phyloP scores from a whole-genome alignment of 2,113 vertebrate species.

The Sorex fumeus region DNA sequence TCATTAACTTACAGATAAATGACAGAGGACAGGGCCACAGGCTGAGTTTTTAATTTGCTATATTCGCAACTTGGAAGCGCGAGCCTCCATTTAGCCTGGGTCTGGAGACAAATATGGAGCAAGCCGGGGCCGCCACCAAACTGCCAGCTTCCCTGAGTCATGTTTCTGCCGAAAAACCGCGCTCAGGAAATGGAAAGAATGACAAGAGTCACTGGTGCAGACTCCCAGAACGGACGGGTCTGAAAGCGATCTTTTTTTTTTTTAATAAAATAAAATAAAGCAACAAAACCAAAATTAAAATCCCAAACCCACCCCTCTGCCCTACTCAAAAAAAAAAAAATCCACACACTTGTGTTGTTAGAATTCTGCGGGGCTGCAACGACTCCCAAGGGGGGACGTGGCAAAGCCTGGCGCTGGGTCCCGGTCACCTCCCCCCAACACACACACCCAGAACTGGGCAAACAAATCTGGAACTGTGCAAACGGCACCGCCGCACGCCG shows the following conservation, averaged over 20 bases:
- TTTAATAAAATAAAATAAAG: no score
- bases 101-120: conserved; percentile 66
- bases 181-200: conserved; percentile 75
- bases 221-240: conserved; percentile 16
- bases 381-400: conserved; percentile 35
- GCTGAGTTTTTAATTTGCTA: not conserved
- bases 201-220: conserved; percentile 3
- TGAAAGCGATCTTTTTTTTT: no score
- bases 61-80: conserved; percentile 41
- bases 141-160: conserved; percentile 60
- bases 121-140: conserved; percentile 46
- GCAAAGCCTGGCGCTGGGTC: not conserved
- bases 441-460: no score
- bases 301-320: no score
- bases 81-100: conserved; percentile 60
- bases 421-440: not conserved
- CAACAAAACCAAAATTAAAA: no score
- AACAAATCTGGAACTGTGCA: conserved; percentile 55
- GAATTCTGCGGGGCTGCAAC: not conserved
- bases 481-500: conserved; percentile 56
- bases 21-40: conserved; percentile 41
- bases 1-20: conserved; percentile 46
- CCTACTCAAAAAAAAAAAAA: no score
- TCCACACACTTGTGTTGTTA: not conserved
- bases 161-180: conserved; percentile 71